Evolutionary conservation across 2,113 vertebrate species (phyloP), one percentile per base, ranked within the genome.

Genomic region (Anarhynchus alexandrinus): DNA sequence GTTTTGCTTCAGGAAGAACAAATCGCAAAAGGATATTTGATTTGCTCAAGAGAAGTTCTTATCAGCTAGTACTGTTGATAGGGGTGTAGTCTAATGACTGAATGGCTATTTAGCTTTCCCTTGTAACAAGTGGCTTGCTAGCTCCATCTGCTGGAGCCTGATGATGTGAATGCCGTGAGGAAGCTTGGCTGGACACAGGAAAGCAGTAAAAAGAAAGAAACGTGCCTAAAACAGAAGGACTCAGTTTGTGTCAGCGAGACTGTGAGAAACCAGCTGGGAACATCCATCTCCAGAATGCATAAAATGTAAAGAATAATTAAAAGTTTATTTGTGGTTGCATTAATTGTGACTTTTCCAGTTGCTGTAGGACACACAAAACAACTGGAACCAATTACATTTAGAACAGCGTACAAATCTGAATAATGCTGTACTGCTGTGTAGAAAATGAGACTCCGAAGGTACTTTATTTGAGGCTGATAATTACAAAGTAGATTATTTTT

Each of bases 81-180:
- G 64, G 1, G 1, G 7, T 45, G 18, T 45, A 8, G 16, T 30
- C 29, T 57, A 21, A 38, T 49, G 32, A 40, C 40, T 23, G 12
- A 12, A 11, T 17, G 20, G 12, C 17, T 1, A 22, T 80, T 76
- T 52, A 13, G 15, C 40, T 66, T 36, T 32, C 27, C 23, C 10
- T 6, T 45, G 6, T 42, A 79, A 23, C n/a, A 13, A 49, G 77
- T 51, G 47, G 82, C 45, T 87, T 32, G 26, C 52, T 77, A 8
- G n/a, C 91, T 72, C 97, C 97, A 78, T 72, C 96, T 91, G 86
- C 88, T 72, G 97, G 93, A 38, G 19, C 16, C 19, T 73, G 64
- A 5, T 12, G 61, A 12, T 18, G 51, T 49, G n/a, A 49, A 4
- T 6, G 57, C 20, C 5, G 10, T 2, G 26, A 36, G 54, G 42